A percentile compares a stretch with the other conserved stretches of the same genome.
phyloP scores from a whole-genome alignment of 2,797 vertebrate genomes.

The Parotocinclus haroldoi region DNA sequence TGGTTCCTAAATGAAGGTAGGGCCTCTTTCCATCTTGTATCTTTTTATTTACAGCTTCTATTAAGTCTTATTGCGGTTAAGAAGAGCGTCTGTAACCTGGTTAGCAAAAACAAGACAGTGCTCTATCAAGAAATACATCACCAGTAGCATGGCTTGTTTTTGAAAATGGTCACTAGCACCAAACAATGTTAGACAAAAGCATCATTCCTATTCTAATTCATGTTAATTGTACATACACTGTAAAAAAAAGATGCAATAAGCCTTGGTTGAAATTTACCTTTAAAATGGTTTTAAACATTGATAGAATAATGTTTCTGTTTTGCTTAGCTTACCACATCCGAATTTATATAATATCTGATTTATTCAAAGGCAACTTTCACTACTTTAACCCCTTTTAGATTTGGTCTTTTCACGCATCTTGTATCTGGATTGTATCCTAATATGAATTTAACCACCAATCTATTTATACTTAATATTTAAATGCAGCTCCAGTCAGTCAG shows the following conservation, averaged over 20 bases:
- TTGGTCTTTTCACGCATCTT: too few species aligned
- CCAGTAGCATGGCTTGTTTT: slow-evolving; percentile 46
- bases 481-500: too few species aligned
- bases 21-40: slow-evolving; percentile 24
- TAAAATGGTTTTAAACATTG: too few species aligned
- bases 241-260: slow-evolving; percentile 59
- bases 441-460: too few species aligned
- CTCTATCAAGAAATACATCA: slow-evolving; percentile 53
- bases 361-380: too few species aligned
- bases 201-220: slow-evolving; percentile 5
- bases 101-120: slow-evolving; percentile 51
- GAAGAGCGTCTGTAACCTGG: slow-evolving; percentile 51
- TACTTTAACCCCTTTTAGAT: too few species aligned
- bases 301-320: too few species aligned
- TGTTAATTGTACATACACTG: background rate
- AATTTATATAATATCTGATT: too few species aligned
- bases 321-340: too few species aligned
- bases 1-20: slow-evolving; percentile 4
- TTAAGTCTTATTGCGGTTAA: slow-evolving; percentile 61
- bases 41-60: slow-evolving; percentile 35
- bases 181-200: slow-evolving; percentile 60
- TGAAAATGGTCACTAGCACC: slow-evolving; percentile 63
- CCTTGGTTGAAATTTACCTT: slow-evolving; percentile 42
- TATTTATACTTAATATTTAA: too few species aligned
- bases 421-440: too few species aligned